A percentile compares a stretch with the other conserved stretches of the same genome.
Evolutionary conservation across 2,113 vertebrate species (phyloP).

Genomic region (Mustelus asterias): DNA sequence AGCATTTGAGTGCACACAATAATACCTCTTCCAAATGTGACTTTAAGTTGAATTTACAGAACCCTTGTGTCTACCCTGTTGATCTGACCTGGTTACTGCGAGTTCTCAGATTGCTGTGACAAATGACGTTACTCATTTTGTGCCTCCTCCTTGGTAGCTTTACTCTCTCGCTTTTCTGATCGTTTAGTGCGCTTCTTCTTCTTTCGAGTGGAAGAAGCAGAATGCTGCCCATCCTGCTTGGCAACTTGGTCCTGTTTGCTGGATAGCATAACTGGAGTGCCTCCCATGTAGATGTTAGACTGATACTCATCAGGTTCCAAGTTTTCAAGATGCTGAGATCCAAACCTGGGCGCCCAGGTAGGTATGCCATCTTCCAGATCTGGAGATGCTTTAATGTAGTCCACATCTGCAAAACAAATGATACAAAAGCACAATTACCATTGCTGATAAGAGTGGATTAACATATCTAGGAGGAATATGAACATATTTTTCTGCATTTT

Average conservation of each 20-base stretch:
- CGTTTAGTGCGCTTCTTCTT: conserved; percentile 33
- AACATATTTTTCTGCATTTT: not conserved
- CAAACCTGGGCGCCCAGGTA: conserved; percentile 15
- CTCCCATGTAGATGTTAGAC: conserved; percentile 22
- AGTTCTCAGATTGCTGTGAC: not conserved
- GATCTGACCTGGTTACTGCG: conserved; percentile 9
- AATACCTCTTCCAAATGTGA: conserved; percentile 28
- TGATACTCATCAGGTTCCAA: conserved; percentile 26
- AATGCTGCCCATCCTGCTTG: conserved; percentile 22
- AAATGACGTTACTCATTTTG: conserved; percentile 18
- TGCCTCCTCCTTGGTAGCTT: conserved; percentile 4
- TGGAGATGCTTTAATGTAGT: conserved; percentile 34
- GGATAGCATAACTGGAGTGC: not conserved
- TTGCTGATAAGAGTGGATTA: not conserved
- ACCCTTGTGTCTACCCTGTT: conserved; percentile 3
- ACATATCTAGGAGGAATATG: too few species aligned
- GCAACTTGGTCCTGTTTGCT: not conserved
- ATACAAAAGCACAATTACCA: not conserved
- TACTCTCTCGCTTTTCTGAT: conserved; percentile 21
- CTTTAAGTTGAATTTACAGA: conserved; percentile 21
- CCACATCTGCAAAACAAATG: conserved; percentile 5
- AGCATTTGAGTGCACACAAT: not conserved
- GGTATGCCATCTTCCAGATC: conserved; percentile 31
- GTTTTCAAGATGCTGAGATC: conserved; percentile 4
- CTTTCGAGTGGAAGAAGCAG: not conserved